Evolutionary conservation across 2,797 vertebrate genomes (phyloP), one percentile per base, ranked within the genome.

Genomic region (Leuciscus waleckii): DNA sequence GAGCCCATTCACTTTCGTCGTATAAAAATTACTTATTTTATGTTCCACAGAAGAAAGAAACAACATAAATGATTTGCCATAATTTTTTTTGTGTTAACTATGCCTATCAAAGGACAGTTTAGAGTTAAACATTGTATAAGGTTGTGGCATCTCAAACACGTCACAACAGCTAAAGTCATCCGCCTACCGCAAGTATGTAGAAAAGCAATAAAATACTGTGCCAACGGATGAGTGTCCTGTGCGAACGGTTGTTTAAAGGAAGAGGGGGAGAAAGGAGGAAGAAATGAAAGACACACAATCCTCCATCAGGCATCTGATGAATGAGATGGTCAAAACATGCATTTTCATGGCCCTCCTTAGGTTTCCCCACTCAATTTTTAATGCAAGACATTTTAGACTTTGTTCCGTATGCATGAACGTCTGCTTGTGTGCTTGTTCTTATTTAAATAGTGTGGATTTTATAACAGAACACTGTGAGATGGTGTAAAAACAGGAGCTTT

Each of bases 291-390:
- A 92, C 87, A 86, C 93, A 91, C 77, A 74, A 90, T 87, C 89
- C 91, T 92, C 87, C 88, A 37, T 69, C 79, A 87, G 90, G 91
- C 92, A 89, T 89, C 91, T 93, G 93, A 94, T 91, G 94, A 95
- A 96, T 92, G 95, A 92, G 88, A 92, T 85, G 87, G 95, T 91
- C 92, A 93, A 92, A 93, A 93, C 84, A 94, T 84, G 88, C 86
- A 89, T 94, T 95, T 92, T 81, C 82, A 86, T 84, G 81, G 91
- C 86, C 89, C 91, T 92, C 89, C 91, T 92, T 49, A 74, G 43
- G 84, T 88, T 86, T 35, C 89, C 43, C 81, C 9, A 69, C 80
- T 89, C 87, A 89, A 92, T 89, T 88, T 89, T 91, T 92, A 74
- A 88, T 85, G 85, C 78, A 29, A 84, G 87, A 83, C 85, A 86